Evolutionary conservation across 2,797 vertebrate species (phyloP), one percentile per base, ranked within the genome.

Genomic region (Gymnoscopelus braueri): DNA sequence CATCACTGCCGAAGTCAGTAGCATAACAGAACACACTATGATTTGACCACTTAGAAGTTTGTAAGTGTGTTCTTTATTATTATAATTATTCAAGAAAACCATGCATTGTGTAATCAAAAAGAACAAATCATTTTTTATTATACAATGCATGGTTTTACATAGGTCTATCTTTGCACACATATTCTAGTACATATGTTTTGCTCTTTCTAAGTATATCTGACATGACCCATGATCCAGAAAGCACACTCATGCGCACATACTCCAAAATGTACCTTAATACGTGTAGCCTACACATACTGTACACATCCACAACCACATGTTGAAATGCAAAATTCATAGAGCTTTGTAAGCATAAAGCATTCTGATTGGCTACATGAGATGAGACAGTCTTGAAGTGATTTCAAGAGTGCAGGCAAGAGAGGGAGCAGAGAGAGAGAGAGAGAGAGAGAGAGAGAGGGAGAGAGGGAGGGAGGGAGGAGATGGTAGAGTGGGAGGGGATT

Each of bases 321-420:
- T 67, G 44, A 61, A 64, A 75, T 49, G 24, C 67, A 63, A 64
- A 57, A 67, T 87, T 85, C 71, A 80, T 76, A 60, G 66, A 54
- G 54, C 71, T 77, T 80, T 82, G 64, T 78, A 86, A 87, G 73
- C 63, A 63, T 62, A 76, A 69, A 80, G 70, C 77, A 67, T 63
- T 54, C 26, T 39, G 66, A 84, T 81, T 83, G 85, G 78, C 68
- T 75, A 2, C 5, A 3, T 59, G 47, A 19, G 63, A 73, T 59
- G 66, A 76, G 81, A 53, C 53, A 77, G 79, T 74, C 63, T 73
- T 69, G 32, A 70, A 83, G 75, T 57, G 78, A 84, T 83, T 80
- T 81, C 67, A 63, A 29, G 72, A 79, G 72, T 19, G 63, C 44
- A 75, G 61, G 54, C 10, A 24, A 56, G 54, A 61, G 72, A 67